Base-by-base conservation (phyloP, 2,888 invertebrate genomes). In the Charanyca ferruginea region DNA sequence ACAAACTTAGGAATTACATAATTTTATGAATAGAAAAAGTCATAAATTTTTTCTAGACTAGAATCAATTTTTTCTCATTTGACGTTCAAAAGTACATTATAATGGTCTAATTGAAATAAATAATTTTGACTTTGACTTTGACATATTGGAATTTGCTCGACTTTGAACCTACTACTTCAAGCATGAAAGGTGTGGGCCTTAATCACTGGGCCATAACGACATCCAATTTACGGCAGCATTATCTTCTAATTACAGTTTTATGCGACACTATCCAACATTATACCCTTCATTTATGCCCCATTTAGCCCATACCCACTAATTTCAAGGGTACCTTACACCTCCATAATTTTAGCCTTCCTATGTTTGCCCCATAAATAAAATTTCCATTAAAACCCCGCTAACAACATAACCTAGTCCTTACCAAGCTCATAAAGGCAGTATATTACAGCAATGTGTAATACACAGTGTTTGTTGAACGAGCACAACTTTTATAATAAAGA, bases 401-500 rank as follows among this genome's bases (percentile, higher is more conserved):
- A 70, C 70, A 74, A 65, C 53, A 69, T 53, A 71, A 67, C 75
- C 73, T 45, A 60, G 64, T 62, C 77, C 65, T 80, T 74, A 73
- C 54, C 25, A 8, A 73, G 59, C 82, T 77, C 84, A 81, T 86
- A 86, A 86, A 85, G 64, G 59, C 76, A 66, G 74, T 75, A 77
- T 73, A 78, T 74, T 75, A 83, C 67, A 77, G 61, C 57, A 28
- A 67, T 69, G 71, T 73, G 78, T 83, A 79, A 81, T 81, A 81
- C 77, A 65, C 47, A 70, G 65, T 79, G 77, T 79, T 79, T 76
- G 79, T 70, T 74, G 68, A 81, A 83, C 77, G 81, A 80, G 83
- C 78, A 28, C 72, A 87, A 87, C 84, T 86, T 87, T 87, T 83
- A 84, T 84, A 87, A 85, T 87, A 85, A 85, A 86, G 79, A 81